phyloP scores from a whole-genome alignment of 2,113 vertebrate species.

The Megaceryle torquata region DNA sequence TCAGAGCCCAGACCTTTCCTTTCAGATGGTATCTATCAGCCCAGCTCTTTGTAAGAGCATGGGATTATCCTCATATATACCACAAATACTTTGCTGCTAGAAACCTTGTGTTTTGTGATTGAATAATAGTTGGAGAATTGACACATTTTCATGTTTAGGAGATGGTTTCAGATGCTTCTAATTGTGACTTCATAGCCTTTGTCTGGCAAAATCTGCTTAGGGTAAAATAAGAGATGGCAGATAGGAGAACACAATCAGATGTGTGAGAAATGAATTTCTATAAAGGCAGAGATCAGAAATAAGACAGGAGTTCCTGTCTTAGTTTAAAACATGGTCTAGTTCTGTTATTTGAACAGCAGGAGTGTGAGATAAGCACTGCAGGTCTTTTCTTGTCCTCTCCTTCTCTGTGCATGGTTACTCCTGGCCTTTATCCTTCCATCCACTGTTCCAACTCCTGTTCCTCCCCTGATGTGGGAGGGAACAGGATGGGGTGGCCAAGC shows the following conservation, averaged over 20 bases:
- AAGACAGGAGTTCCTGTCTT: not conserved
- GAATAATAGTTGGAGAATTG: not conserved
- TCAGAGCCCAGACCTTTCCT: not conserved
- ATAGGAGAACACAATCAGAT: not conserved
- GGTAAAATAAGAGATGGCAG: not conserved
- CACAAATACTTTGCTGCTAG: not conserved
- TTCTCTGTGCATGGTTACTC: not conserved
- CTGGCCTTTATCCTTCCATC: not conserved
- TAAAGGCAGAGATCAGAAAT: not conserved
- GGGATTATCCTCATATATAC: not conserved
- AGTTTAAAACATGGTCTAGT: not conserved
- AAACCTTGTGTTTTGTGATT: not conserved
- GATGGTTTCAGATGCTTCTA: not conserved
- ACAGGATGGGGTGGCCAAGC: not conserved
- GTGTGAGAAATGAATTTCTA: not conserved
- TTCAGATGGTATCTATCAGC: not conserved
- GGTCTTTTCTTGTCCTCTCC: not conserved
- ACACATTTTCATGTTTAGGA: not conserved
- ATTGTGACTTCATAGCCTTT: not conserved
- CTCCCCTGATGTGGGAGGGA: not conserved
- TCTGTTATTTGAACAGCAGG: not conserved
- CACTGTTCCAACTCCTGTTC: accelerated
- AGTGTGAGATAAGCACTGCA: not conserved
- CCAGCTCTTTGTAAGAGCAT: not conserved
- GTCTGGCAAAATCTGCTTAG: not conserved